Base-by-base conservation (phyloP, 1,140 invertebrate species). In the Dinoponera quadriceps region DNA sequence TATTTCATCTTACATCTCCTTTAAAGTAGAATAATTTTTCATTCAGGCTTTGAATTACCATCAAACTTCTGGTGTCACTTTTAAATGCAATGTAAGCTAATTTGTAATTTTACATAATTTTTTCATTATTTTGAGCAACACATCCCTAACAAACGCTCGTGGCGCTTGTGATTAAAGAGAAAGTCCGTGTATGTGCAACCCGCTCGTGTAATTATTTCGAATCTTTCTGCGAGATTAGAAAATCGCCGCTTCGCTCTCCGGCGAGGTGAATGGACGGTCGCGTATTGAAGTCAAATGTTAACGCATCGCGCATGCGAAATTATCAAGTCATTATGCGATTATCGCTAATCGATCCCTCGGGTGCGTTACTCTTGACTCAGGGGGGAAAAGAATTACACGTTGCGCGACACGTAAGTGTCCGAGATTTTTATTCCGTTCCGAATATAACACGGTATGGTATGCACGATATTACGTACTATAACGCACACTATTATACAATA, bases 181-280 rank as follows among this genome's bases (percentile, higher is more conserved):
- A 80, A 80, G 75, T 77, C 29, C 1, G n/a, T 2, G 27, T 80
- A 57, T 48, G n/a, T n/a, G 51, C 51, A 80, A 80, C n/a, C n/a
- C n/a, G 38, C 57, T 80, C 75, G 51, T 54, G 25, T 80, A 80
- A 80, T 80, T 80, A 80, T 80, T 80, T 80, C 20, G 65, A 80
- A 71, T 80, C 65, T 69, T 71, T 20, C 22, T 57, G 75, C 74
- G 25, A 71, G 65, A 71, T 80, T 80, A 80, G 75, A 80, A 80
- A 80, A 80, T 80, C 25, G n/a, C 66, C 44, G 44, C 49, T 78
- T 44, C 62, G 22, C 22, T 78, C 14, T 4, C 38, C 4, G 7
- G 22, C 75, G 75, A 29, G 65, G n/a, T 80, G 65, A 80, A 71
- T 22, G 75, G n/a, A 66, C 62, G n/a, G n/a, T 51, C 48, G 66